These are phyloP conservation scores for Chelonus insularis DNA, from an alignment of 1,140 invertebrate genomes.

Conservation along the genomic window DNA sequence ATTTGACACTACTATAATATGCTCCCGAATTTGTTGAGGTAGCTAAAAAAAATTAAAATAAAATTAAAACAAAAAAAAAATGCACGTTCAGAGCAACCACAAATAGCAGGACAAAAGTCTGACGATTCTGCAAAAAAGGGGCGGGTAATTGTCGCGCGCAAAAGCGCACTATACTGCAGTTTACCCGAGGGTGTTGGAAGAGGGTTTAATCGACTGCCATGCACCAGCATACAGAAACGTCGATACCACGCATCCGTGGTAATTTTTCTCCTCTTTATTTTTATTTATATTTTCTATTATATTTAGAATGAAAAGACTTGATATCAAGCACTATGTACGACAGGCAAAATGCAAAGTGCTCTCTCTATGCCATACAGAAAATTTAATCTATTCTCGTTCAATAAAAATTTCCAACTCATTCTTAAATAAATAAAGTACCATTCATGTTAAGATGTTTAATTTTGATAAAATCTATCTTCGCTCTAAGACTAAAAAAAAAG, in stretches of 20 bases:
- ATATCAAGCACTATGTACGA: background rate
- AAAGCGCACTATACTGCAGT: constrained; percentile 28
- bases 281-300: constrained; percentile 15
- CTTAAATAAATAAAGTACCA: no score
- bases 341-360: background rate
- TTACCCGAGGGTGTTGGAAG: constrained; percentile 22
- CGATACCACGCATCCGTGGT: constrained; percentile 41
- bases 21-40: constrained; percentile 35
- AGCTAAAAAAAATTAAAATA: constrained; percentile 27
- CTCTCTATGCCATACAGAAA: background rate
- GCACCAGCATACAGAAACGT: constrained; percentile 38
- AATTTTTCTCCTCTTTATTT: constrained; percentile 31
- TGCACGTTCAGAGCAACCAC: background rate
- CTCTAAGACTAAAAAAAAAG: no score
- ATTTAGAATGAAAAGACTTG: background rate
- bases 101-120: constrained; percentile 13
- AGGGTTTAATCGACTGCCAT: constrained; percentile 43
- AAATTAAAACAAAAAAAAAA: constrained; percentile 26
- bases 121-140: constrained; percentile 7
- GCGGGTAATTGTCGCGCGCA: constrained; percentile 14
- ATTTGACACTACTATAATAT: constrained; percentile 54
- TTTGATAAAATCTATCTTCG: no score
- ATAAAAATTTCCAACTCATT: no score
- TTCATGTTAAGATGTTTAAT: no score
- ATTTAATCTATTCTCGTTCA: no score